Conservation (phyloP, 2,888 invertebrate species). For the Brachyptera putata region DNA sequence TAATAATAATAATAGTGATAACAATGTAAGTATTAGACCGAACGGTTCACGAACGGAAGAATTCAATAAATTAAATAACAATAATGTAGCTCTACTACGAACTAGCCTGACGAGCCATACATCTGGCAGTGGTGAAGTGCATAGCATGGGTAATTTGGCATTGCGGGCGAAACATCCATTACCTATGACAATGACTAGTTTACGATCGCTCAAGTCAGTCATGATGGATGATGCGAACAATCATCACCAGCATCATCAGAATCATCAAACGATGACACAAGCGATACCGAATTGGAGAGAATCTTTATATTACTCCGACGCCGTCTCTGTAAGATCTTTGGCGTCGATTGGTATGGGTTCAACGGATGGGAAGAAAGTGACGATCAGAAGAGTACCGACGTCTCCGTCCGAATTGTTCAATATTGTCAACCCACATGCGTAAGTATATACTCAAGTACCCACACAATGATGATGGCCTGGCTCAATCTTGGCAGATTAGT, state of each 20-base stretch:
- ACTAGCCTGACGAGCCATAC: background rate
- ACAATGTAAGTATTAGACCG: background rate
- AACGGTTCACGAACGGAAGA: background rate
- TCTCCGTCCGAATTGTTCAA: conserved; percentile 82
- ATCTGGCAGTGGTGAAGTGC: background rate
- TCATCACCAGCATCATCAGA: background rate
- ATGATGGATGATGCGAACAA: conserved; percentile 5
- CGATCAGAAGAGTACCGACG: conserved; percentile 76
- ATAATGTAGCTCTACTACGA: background rate
- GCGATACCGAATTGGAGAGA: conserved; percentile 1
- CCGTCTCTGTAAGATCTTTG: conserved; percentile 70
- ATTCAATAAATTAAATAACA: conserved; percentile 9
- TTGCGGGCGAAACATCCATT: background rate
- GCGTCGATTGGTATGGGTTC: conserved; percentile 86
- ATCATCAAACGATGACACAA: background rate
- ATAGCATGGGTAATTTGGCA: background rate
- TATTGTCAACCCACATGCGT: conserved; percentile 79
- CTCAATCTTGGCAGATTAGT: too few species aligned
- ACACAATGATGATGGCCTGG: too few species aligned
- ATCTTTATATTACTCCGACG: conserved; percentile 50
- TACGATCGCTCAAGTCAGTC: conserved; percentile 23
- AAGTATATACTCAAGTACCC: too few species aligned
- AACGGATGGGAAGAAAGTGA: conserved; percentile 81
- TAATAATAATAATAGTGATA: background rate
- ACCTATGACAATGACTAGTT: conserved; percentile 23